Percentiles rank a stretch among this genome's conserved stretches.
Conservation (phyloP, 2,797 vertebrate species). For the Hirundo rustica region DNA sequence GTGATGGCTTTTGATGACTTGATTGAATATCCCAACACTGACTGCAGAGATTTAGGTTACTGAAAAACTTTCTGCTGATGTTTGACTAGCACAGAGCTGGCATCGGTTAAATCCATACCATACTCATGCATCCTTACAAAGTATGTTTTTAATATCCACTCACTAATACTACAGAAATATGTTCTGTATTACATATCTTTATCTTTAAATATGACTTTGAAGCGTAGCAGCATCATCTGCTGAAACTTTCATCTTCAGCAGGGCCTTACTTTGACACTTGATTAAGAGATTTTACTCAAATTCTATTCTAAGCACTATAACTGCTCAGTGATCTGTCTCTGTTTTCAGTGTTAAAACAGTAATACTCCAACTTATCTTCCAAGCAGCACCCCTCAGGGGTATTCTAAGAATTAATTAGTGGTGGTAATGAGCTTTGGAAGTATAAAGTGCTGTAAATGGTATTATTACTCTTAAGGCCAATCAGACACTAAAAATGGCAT, state of each 20-base stretch:
- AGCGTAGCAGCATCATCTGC: neutral
- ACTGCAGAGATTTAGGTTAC: neutral
- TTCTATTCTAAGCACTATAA: neutral
- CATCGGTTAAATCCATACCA: neutral
- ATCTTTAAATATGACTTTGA: neutral
- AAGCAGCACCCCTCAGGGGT: neutral
- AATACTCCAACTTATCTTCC: conserved; percentile 46
- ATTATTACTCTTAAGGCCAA: conserved; percentile 25
- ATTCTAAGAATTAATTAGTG: conserved; percentile 56
- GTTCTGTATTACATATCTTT: neutral
- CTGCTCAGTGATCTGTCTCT: neutral
- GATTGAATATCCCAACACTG: neutral
- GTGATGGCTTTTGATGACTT: neutral
- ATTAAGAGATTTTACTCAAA: neutral
- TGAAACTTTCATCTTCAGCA: neutral
- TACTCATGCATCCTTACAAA: accelerated
- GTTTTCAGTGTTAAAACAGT: conserved; percentile 1
- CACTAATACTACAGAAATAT: neutral
- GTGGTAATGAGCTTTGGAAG: conserved; percentile 38
- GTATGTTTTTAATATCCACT: neutral
- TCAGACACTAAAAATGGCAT: neutral
- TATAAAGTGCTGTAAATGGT: conserved; percentile 22
- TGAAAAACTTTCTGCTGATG: neutral
- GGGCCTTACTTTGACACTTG: neutral
- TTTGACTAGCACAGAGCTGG: neutral